phyloP scores from a whole-genome alignment of 1,140 invertebrate species.

The Psix sp. region DNA sequence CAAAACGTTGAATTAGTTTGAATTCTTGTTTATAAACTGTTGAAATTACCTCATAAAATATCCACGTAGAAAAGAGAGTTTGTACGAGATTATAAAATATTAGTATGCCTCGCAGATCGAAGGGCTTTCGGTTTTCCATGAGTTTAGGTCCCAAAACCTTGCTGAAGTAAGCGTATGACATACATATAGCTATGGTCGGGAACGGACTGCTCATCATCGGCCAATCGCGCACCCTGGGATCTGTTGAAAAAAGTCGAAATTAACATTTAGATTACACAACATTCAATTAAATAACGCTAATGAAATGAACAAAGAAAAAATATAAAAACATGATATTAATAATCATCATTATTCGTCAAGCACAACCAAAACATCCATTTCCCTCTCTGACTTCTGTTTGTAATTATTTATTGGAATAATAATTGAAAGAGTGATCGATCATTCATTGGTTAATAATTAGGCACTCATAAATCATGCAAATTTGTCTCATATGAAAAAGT shows the following conservation, averaged over 20 bases:
- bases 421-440: slow-evolving; percentile 29
- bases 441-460: slow-evolving; percentile 23
- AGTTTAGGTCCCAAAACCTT: slow-evolving; percentile 88
- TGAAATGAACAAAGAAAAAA: no score
- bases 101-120: slow-evolving; percentile 88
- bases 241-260: slow-evolving; percentile 74
- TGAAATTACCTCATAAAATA: slow-evolving; percentile 90
- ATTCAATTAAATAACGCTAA: not conserved
- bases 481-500: no score
- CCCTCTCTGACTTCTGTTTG: no score
- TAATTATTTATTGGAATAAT: slow-evolving; percentile 32
- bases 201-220: slow-evolving; percentile 93
- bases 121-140: slow-evolving; percentile 94
- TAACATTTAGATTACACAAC: not conserved
- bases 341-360: no score
- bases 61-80: slow-evolving; percentile 92
- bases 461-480: slow-evolving; percentile 26
- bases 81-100: slow-evolving; percentile 93
- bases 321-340: no score
- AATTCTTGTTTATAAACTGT: not conserved
- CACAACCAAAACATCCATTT: no score
- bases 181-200: slow-evolving; percentile 89
- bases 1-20: no score
- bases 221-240: slow-evolving; percentile 93
- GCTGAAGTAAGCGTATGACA: slow-evolving; percentile 91